phyloP scores from a whole-genome alignment of 2,113 vertebrate genomes.

The Morone saxatilis region DNA sequence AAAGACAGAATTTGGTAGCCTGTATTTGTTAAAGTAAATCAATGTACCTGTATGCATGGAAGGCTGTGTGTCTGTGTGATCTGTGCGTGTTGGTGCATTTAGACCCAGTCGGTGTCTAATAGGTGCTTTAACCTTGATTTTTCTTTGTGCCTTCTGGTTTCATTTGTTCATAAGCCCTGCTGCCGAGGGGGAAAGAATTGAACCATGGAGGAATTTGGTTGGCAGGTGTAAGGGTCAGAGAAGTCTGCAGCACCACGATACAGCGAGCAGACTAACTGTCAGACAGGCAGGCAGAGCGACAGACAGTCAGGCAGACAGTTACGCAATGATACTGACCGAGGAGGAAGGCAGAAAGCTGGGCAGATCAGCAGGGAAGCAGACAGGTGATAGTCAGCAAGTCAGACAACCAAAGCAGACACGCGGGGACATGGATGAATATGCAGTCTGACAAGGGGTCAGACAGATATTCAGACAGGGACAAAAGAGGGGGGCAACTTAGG shows the following conservation, averaged over 20 bases:
- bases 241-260: constrained; percentile 30
- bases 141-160: constrained; percentile 18
- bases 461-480: constrained; percentile 46
- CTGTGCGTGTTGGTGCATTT: not conserved
- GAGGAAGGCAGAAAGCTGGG: constrained; percentile 38
- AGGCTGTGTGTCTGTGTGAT: not conserved
- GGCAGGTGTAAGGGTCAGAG: constrained; percentile 55
- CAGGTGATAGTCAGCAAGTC: constrained; percentile 49
- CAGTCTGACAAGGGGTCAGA: constrained; percentile 54
- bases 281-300: constrained; percentile 17
- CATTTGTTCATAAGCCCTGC: constrained; percentile 21
- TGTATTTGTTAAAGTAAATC: constrained; percentile 14
- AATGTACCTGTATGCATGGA: not conserved
- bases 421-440: constrained; percentile 42
- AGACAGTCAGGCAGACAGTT: constrained; percentile 32
- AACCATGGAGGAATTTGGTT: constrained; percentile 50
- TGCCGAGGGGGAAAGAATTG: constrained; percentile 37
- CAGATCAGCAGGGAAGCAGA: constrained; percentile 28
- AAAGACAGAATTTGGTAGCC: not conserved
- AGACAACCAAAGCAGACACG: constrained; percentile 43
- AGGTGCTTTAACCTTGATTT: constrained; percentile 41
- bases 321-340: constrained; percentile 42
- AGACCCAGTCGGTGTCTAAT: constrained; percentile 15
- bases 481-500: constrained; percentile 23
- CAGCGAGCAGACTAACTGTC: not conserved